Base-by-base conservation (phyloP, 2,113 vertebrate genomes). In the Thamnophis sirtalis region DNA sequence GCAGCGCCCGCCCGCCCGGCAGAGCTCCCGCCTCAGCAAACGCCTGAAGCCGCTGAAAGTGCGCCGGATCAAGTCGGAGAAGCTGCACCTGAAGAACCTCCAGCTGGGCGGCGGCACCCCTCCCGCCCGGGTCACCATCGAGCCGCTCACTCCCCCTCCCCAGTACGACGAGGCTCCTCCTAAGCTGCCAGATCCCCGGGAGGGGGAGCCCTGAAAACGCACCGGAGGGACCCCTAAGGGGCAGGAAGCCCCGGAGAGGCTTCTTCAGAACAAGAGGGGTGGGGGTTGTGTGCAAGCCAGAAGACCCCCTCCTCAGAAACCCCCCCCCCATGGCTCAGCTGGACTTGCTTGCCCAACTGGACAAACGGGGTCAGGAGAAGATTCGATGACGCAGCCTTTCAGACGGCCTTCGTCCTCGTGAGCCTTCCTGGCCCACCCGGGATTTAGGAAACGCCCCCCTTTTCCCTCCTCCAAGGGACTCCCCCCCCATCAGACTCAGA, bases 31-130 rank as follows among this genome's bases (percentile, higher is more conserved):
- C 50, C 95, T 97, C 2, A 97, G 93, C 92, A 98, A 97, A 90
- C 98, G 96, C 91, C 98, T 99, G 56, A 98, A 98, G 38, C 98
- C 99, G 0, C 97, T 99, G 55, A 99, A 98, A 95, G 97, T 99
- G 2, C 98, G 99, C 5, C 98, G 99, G 95, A 99, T 99, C 94
- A 99, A 99, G 94, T 99, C 99, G 0, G 99, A 99, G 92, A 99
- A 99, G 95, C 96, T 98, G 43, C 98, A 98, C 95, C 96, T 98
- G 90, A 99, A 98, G 94, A 98, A 98, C 87, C 94, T 97, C 90
- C 95, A 97, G 60, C 84, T 98, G 1, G 97, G 96, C 84, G 97
- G 96, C 84, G 94, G 97, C 53, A 98, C 96, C 38, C 93, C 95
- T 38, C 86, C 93, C 0, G 53, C 89, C 0, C 98, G 97, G 0